Evolutionary conservation across 2,113 vertebrate species (phyloP).

Genomic region (Physeter macrocephalus): DNA sequence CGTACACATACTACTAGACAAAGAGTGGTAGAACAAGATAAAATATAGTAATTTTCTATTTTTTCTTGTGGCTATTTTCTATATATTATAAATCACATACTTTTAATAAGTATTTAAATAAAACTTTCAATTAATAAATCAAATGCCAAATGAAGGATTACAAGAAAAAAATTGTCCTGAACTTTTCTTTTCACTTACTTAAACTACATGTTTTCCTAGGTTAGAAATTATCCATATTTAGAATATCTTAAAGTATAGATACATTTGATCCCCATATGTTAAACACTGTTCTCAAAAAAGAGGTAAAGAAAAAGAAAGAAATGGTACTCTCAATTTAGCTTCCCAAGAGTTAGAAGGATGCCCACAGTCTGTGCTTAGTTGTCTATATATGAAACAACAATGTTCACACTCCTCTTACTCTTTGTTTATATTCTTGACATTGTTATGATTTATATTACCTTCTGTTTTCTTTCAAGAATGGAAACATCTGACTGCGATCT

Average conservation of each 20-base stretch:
- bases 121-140: slow-evolving; percentile 5
- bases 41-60: not conserved
- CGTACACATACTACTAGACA: rapidly evolving
- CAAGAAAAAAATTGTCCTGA: not conserved
- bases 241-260: not conserved
- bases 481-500: not conserved
- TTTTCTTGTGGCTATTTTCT: not conserved
- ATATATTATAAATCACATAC: not conserved
- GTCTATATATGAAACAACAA: not conserved
- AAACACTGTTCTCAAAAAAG: not conserved
- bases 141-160: not conserved
- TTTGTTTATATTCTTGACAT: not conserved
- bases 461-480: slow-evolving; percentile 14
- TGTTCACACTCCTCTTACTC: not conserved
- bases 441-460: not conserved
- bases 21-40: not conserved
- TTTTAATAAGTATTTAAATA: slow-evolving; percentile 30
- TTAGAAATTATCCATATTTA: not conserved
- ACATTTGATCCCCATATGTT: not conserved
- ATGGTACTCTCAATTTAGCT: not conserved
- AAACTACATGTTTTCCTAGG: not conserved
- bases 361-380: not conserved
- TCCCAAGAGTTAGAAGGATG: not conserved
- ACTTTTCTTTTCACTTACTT: slow-evolving; percentile 34
- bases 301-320: not conserved